Base-by-base conservation (phyloP, 2,113 vertebrate species). In the Hypanus sabinus region DNA sequence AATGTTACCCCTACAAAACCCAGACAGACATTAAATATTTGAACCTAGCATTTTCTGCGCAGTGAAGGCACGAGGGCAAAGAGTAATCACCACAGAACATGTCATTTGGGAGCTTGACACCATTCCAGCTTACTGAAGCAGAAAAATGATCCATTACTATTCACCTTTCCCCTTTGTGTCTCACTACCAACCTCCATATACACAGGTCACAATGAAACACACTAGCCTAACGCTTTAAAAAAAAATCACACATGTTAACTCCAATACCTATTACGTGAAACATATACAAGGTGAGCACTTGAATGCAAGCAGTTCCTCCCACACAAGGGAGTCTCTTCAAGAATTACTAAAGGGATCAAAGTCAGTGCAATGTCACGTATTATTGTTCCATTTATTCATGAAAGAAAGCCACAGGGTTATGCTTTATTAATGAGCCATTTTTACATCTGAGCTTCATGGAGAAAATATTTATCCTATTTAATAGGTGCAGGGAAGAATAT, bases 151-250 rank as follows among this genome's bases (percentile, higher is more conserved):
- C 81, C 46, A 85, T 85, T 85, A 85, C 46, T 27, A 22, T 57
- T 57, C 81, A 85, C 81, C 81, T 85, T 85, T 85, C 46, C 81
- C 46, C 22, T 57, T 85, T 85, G 81, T 57, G 46, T 55, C 81
- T 85, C 46, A 57, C 46, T 4, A 20, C 27, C 46, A 87, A 87
- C 27, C 83, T 3, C 46, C 83, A 85, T 85, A 38, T 57, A 46
- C 46, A 55, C 46, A 87, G 83, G 83, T 87, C 30, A 11, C 11
- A 87, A 87, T 60, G 55, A 27, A 60, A 27, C 24, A 62, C 57
- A 55, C 57, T 55, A 60, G 57, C 60, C 24, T 60, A 85, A 57
- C 57, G 46, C 57, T 57, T 10, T 20, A 55, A 2, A 2, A 46
- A 46, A 46, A 46, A 57, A 55, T 85, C 10, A 22, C 10, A 2